Base-by-base conservation (phyloP, 2,113 vertebrate genomes). In the Bubalus kerabau region DNA sequence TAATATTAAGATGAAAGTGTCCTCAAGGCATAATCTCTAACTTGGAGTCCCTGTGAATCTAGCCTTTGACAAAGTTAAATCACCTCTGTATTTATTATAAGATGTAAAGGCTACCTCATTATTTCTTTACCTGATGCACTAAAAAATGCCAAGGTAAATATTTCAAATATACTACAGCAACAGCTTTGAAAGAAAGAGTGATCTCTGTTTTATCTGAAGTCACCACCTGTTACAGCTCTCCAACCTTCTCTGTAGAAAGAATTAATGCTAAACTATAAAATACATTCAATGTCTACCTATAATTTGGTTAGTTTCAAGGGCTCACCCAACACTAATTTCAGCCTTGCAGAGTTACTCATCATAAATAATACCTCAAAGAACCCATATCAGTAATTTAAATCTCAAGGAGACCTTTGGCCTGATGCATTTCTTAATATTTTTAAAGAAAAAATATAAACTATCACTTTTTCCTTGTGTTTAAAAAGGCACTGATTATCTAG, bases 1-100 rank as follows among this genome's bases (percentile, higher is more conserved):
- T 91, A 89, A 59, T 87, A 84, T 84, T 84, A 94, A 97, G 78
- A 97, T 97, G 85, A 97, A 97, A 96, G 60, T 83, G 86, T 89
- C n/a, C 46, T 95, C 43, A 94, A 64, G 78, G 71, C 36, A 80
- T 24, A 90, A 12, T 83, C 62, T 11, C 43, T 85, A 59, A 59
- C 90, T 59, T 48, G 7, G 46, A 87, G 12, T 92, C 28, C 26
- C 56, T 97, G 30, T 78, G 90, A 97, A 57, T 86, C 50, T 74
- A 91, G 60, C 2, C 32, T 96, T 95, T 74, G 91, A 97, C 57
- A 88, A 95, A 96, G 52, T 90, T 98, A 92, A 96, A 97, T 96
- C 81, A 71, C 24, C 19, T 84, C 40, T 12, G 23, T 86, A 64
- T 82, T 89, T 96, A 97, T 92, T 90, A 88, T 8, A 52, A 86